These are phyloP conservation scores for Chunga burmeisteri DNA, from an alignment of 2,113 vertebrate genomes.

Conservation along the genomic window DNA sequence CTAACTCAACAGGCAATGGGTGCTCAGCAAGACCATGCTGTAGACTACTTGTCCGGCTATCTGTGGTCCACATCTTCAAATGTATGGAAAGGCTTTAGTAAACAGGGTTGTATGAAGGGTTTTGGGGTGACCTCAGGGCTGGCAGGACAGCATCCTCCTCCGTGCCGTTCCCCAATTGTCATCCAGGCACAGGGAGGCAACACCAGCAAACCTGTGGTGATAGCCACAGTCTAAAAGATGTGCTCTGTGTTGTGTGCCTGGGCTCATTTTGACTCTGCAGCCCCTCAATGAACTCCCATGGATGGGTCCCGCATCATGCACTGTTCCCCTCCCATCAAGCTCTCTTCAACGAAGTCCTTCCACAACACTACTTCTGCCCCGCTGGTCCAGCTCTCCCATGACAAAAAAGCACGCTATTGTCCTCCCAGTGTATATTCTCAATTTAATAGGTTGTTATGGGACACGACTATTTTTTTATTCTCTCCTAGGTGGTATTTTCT, in stretches of 20 bases:
- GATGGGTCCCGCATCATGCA: accelerated
- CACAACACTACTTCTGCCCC: accelerated
- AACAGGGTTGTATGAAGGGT: not conserved
- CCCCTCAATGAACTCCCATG: not conserved
- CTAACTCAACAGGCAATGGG: not conserved
- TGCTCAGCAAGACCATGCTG: not conserved
- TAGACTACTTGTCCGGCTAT: not conserved
- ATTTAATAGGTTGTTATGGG: not conserved
- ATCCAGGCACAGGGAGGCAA: not conserved
- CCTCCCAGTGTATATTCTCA: not conserved
- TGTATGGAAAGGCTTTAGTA: not conserved
- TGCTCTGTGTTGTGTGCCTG: not conserved
- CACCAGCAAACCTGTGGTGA: not conserved
- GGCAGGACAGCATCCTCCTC: not conserved
- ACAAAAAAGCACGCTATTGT: not conserved
- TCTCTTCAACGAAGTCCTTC: not conserved
- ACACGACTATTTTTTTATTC: not conserved
- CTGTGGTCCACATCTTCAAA: not conserved
- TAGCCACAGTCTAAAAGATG: not conserved
- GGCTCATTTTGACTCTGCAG: not conserved
- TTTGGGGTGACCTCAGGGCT: not conserved
- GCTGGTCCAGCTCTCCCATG: not conserved
- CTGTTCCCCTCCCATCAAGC: not conserved
- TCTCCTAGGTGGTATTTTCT: not conserved
- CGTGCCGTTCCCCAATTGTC: accelerated